Percentiles rank a stretch among this genome's conserved stretches.
Evolutionary conservation across 2,888 invertebrate genomes (phyloP).

Genomic region (Chouioia cunea): DNA sequence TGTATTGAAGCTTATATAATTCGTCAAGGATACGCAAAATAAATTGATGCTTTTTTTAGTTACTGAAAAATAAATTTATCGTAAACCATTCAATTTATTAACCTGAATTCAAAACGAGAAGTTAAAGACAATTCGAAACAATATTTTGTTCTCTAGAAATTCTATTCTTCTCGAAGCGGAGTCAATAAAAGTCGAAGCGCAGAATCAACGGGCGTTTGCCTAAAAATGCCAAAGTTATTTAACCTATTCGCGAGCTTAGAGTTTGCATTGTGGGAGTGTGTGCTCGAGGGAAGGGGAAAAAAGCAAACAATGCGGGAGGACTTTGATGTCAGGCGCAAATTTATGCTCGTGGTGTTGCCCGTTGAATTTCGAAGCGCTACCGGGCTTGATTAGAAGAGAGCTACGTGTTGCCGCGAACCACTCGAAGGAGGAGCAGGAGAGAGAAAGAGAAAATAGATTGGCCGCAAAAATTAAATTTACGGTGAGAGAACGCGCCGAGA

Average conservation of each 20-base stretch:
- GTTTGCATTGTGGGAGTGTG: too few species aligned
- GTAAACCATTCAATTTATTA: too few species aligned
- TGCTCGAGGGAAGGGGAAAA: background rate
- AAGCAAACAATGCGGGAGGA: constrained; percentile 39
- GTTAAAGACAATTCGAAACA: too few species aligned
- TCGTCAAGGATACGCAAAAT: too few species aligned
- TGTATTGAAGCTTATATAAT: too few species aligned
- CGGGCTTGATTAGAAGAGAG: constrained; percentile 32
- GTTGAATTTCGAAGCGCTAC: constrained; percentile 20
- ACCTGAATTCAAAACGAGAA: too few species aligned
- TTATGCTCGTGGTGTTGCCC: constrained; percentile 4
- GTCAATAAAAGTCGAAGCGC: too few species aligned
- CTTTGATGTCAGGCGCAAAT: constrained; percentile 23
- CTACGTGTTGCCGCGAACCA: constrained; percentile 1
- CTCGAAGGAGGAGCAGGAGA: background rate
- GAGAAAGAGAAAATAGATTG: constrained; percentile 30
- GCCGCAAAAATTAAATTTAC: constrained; percentile 35
- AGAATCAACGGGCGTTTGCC: too few species aligned
- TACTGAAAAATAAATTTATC: too few species aligned
- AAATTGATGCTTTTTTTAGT: too few species aligned
- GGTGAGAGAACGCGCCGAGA: constrained; percentile 23
- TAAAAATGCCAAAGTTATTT: constrained; percentile 35
- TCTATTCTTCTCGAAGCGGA: too few species aligned
- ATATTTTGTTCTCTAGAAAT: too few species aligned
- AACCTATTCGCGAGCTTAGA: constrained; percentile 10